Base-by-base conservation (phyloP, 2,113 vertebrate species). In the Typhlomys cinereus region DNA sequence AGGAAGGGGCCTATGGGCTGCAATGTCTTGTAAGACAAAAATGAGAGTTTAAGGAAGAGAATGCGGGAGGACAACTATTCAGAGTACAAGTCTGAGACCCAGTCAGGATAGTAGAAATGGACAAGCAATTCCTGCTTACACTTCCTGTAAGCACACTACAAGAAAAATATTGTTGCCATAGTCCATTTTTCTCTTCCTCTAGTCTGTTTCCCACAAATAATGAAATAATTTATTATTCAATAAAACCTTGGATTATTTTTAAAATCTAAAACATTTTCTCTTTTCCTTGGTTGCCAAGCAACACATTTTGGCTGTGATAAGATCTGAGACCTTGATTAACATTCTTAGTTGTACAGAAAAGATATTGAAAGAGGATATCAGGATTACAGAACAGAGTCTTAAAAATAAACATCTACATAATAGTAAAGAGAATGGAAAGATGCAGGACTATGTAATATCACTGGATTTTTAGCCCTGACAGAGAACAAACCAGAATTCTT, bases 201-300 rank as follows among this genome's bases (percentile, higher is more conserved):
- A 89, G 21, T 59, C 54, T 90, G 46, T 94, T 71, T 92, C 20
- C 57, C 79, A 92, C 75, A 86, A 88, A 94, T 88, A 95, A 85
- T 89, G 29, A 95, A 95, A 84, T 80, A 50, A 85, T 76, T 83
- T 92, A 95, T 87, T 94, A 54, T 82, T 89, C 89, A 93, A 57
- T 81, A 95, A 96, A 95, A 87, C 48, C 88, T 85, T 81, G 93
- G 90, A 95, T 94, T 95, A 93, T 96, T 95, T 95, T 96, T 88
- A 94, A 92, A 94, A 92, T 76, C 88, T 89, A 75, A 95, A 95
- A 95, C 74, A 76, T 92, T 92, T 64, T 88, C 64, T 88, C 92
- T 90, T 83, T 84, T 78, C 50, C 61, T 90, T 82, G 85, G 96
- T 97, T 97, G 93, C 96, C 90, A 96, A 92, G 96, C 93, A 97